Evolutionary conservation across 2,888 invertebrate genomes (phyloP), one percentile per base, ranked within the genome.

Genomic region (Punctoribates punctum): DNA sequence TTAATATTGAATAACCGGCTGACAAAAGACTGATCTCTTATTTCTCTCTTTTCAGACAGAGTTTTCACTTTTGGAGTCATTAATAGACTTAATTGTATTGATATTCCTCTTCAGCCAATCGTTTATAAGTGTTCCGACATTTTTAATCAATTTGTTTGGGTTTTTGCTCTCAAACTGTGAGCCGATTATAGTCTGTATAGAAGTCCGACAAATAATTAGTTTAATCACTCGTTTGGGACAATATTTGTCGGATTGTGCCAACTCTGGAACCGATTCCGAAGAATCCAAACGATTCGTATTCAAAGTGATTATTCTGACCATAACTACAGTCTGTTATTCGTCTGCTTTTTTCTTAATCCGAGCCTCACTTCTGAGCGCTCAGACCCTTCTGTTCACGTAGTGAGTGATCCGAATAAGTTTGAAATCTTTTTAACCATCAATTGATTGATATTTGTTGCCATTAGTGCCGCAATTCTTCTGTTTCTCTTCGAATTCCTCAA

Each of bases 391-490:
- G 1, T 70, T 42, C n/a, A 70, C 70, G 1, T 70, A 70, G 70
- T 70, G 1, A 42, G 70, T 70, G 4, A 27, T 62, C 38, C 13
- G 27, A n/a, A 17, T 29, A 23, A 6, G n/a, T n/a, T n/a, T n/a
- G n/a, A n/a, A 62, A 29, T 13, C 38, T n/a, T 34, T 6, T n/a
- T 34, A 34, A 17, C 29, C 11, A 17, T 65, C n/a, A 34, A 27
- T 65, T 34, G n/a, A 27, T 67, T 38, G 2, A n/a, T 1, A 70
- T 70, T 70, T 70, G 15, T 23, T 20, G 15, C 70, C 17, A 29
- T 42, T 13, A 70, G 70, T 70, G 70, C 70, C 20, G 15, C 70
- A 13, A 23, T 70, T 42, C n/a, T 70, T n/a, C 38, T 70, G 46
- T 23, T 70, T 23, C 4, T 38, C 15, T 23, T 70, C 38, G 42